phyloP scores from a whole-genome alignment of 1,140 invertebrate genomes.

The Macrobrachium rosenbergii region DNA sequence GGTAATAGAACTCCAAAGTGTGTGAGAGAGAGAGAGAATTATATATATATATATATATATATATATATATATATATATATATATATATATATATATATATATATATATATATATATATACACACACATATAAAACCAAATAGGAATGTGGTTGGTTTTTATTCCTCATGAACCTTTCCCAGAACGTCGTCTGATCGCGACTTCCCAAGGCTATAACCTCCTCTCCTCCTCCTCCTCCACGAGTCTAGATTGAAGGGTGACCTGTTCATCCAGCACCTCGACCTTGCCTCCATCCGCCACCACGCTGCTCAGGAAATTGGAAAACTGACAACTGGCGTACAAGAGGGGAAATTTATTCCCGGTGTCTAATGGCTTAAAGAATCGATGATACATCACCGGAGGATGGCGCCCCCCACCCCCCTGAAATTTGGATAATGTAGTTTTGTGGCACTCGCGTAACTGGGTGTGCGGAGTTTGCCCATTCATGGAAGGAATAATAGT shows the following conservation, averaged over 20 bases:
- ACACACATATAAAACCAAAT: not conserved
- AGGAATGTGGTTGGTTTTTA: not conserved
- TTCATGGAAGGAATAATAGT: no score
- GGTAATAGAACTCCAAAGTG: not conserved
- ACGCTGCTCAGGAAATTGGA: conserved; percentile 38
- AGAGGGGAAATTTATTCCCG: conserved; percentile 50
- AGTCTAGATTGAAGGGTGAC: conserved; percentile 5
- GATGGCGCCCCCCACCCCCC: not conserved
- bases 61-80: no score
- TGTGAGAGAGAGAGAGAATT: not conserved
- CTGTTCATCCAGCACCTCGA: conserved; percentile 24
- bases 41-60: no score
- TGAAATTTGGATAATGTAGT: conserved; percentile 21
- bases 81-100: no score
- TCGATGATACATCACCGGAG: conserved; percentile 50
- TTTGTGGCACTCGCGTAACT: not conserved
- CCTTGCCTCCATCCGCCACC: conserved; percentile 6
- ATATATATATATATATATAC: no score
- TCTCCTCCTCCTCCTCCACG: not conserved
- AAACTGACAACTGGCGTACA: conserved; percentile 20
- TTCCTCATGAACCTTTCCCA: not conserved
- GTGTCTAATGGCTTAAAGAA: conserved; percentile 57
- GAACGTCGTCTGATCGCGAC: not conserved
- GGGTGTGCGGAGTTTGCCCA: not conserved
- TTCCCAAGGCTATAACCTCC: not conserved